Conservation (phyloP, 1,140 invertebrate genomes). For the Bombus waltoni region DNA sequence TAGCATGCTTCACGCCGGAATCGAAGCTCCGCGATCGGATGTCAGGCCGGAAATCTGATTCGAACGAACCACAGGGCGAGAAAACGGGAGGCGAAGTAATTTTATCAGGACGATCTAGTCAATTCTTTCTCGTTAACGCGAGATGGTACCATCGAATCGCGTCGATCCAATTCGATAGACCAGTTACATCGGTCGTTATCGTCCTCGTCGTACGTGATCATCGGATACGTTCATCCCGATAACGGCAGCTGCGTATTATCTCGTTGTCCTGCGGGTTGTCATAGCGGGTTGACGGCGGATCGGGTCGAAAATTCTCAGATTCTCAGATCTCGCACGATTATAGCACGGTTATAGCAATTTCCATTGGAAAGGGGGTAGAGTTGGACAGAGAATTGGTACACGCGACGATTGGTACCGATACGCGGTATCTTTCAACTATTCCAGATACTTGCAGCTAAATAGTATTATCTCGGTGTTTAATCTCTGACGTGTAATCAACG, state of each 20-base stretch:
- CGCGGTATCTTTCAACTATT: too few species aligned
- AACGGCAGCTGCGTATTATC: conserved; percentile 23
- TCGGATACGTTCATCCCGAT: not conserved
- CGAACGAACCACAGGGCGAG: not conserved
- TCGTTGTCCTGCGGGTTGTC: conserved; percentile 12
- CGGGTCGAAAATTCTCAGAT: not conserved
- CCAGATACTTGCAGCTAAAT: too few species aligned
- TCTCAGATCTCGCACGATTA: not conserved
- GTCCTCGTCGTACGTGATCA: conserved; percentile 1
- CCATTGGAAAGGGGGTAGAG: too few species aligned
- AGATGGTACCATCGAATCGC: conserved; percentile 7
- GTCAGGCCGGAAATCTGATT: not conserved
- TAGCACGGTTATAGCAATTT: not conserved
- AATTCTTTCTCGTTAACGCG: not conserved
- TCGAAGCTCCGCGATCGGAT: not conserved
- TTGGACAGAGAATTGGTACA: not conserved
- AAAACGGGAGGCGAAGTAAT: not conserved
- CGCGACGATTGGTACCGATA: not conserved
- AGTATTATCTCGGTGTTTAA: too few species aligned
- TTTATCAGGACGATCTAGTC: not conserved
- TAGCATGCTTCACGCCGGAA: conserved; percentile 42
- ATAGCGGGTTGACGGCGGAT: not conserved
- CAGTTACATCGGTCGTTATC: conserved; percentile 11
- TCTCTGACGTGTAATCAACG: too few species aligned
- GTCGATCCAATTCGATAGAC: not conserved